Evolutionary conservation across 2,888 invertebrate genomes (phyloP), one percentile per base, ranked within the genome.

Genomic region (Diadegma fenestrale): DNA sequence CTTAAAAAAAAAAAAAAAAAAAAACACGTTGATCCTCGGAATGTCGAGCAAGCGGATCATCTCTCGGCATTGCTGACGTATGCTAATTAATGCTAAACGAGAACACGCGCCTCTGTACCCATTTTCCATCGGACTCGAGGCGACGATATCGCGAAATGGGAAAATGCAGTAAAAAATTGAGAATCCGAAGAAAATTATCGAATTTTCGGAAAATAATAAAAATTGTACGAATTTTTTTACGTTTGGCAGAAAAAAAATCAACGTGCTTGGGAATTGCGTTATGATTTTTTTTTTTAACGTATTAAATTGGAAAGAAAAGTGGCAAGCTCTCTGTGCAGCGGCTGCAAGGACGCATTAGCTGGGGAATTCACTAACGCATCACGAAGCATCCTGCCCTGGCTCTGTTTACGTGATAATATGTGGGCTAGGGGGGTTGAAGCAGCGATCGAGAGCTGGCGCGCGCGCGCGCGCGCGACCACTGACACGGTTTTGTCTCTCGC

Each of bases 341-440:
- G 48, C 41, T 37, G 41, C 43, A 14, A 14, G 22, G 19, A 14
- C 19, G 43, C 43, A 26, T 26, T 41, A 22, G 54, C 22, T 22
- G 22, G 54, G 12, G 33, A 58, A 71, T 33, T 71, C 12, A 2
- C 6, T 63, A 26, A 26, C 69, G 19, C 30, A 43, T 30, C 51
- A 66, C 61, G 76, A 81, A 37, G 63, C 78, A 61, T 86, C 77
- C 83, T 82, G 37, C 37, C 37, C 43, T 41, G 41, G 58, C n/a
- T n/a, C n/a, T 77, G 66, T 73, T 84, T 79, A 51, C 71, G 33
- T 30, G 71, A 77, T 82, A 79, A 75, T 78, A 89, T 89, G 86
- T 89, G 85, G 89, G 89, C 87, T 86, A 89, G 81, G 85, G 19
- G 48, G 71, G 51, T 71, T 45, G 43, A 12, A 43, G 37, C 14